These are phyloP conservation scores for Caenorhabditis virilis DNA, from an alignment of 2,888 invertebrate genomes.

Conservation along the genomic window DNA sequence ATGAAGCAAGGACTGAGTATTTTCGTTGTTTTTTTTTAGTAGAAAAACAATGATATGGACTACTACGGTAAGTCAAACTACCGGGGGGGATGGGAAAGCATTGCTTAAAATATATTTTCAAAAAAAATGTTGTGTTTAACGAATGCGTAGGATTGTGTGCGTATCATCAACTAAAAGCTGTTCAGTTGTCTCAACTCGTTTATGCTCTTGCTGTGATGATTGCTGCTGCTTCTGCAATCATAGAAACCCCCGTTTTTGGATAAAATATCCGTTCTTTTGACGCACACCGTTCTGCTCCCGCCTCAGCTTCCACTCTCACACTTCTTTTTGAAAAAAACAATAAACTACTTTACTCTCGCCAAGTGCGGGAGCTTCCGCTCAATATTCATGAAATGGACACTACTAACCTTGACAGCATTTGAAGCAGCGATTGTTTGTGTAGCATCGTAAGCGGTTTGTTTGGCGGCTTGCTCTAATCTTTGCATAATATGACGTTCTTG, in stretches of 20 bases:
- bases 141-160: slow-evolving; percentile 53
- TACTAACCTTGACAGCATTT: slow-evolving; percentile 75
- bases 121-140: slow-evolving; percentile 13
- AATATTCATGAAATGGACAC: neutral
- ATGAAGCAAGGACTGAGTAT: no score
- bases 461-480: slow-evolving; percentile 64
- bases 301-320: no score
- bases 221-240: no score
- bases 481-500: slow-evolving; percentile 54
- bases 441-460: slow-evolving; percentile 75
- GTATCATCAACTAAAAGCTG: slow-evolving; percentile 58
- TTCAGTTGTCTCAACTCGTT: slow-evolving; percentile 54
- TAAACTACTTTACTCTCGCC: no score
- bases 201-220: slow-evolving; percentile 22
- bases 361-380: no score
- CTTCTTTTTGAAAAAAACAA: no score
- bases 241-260: no score
- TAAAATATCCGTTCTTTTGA: no score
- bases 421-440: slow-evolving; percentile 89
- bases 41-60: no score
- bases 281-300: no score
- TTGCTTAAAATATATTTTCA: slow-evolving; percentile 1
- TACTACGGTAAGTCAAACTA: no score
- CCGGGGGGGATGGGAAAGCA: neutral
- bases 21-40: no score